Conservation (phyloP, 1,140 invertebrate genomes). For the Caenorhabditis remanei region DNA sequence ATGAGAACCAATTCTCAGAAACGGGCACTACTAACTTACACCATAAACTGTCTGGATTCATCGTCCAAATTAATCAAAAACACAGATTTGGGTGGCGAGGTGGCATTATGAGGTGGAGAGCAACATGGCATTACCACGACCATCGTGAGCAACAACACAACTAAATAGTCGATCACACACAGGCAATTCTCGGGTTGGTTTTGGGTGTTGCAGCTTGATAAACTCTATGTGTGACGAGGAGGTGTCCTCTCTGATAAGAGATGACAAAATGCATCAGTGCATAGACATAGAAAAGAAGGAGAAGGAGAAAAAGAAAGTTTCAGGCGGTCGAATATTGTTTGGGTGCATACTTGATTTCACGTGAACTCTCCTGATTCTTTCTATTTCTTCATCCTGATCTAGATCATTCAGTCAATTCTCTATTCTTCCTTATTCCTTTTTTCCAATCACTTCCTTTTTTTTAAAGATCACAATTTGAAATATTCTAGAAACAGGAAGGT, state of each 20-base stretch:
- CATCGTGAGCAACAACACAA: slow-evolving; percentile 35
- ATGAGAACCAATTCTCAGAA: too few species aligned
- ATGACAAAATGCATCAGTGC: slow-evolving; percentile 34
- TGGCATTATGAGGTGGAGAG: slow-evolving; percentile 5
- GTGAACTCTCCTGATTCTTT: neutral
- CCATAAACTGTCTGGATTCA: slow-evolving; percentile 45
- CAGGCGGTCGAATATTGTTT: slow-evolving; percentile 48
- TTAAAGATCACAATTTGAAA: too few species aligned
- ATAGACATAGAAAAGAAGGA: neutral
- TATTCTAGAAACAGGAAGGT: neutral
- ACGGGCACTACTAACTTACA: neutral
- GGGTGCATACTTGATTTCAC: neutral
- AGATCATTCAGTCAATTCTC: too few species aligned
- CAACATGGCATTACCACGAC: slow-evolving; percentile 51
- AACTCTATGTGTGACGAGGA: slow-evolving; percentile 7
- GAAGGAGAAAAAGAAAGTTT: neutral
- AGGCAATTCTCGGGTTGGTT: neutral
- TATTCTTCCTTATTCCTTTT: neutral
- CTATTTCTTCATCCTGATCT: too few species aligned
- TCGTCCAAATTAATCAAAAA: slow-evolving; percentile 39
- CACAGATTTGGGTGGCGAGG: slow-evolving; percentile 21
- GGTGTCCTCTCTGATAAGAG: slow-evolving; percentile 22
- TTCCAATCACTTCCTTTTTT: neutral
- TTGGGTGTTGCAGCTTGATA: slow-evolving; percentile 25
- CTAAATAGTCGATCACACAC: slow-evolving; percentile 41